These are phyloP conservation scores for Conopomorpha cramerella DNA, from an alignment of 1,140 invertebrate species.

Conservation along the genomic window DNA sequence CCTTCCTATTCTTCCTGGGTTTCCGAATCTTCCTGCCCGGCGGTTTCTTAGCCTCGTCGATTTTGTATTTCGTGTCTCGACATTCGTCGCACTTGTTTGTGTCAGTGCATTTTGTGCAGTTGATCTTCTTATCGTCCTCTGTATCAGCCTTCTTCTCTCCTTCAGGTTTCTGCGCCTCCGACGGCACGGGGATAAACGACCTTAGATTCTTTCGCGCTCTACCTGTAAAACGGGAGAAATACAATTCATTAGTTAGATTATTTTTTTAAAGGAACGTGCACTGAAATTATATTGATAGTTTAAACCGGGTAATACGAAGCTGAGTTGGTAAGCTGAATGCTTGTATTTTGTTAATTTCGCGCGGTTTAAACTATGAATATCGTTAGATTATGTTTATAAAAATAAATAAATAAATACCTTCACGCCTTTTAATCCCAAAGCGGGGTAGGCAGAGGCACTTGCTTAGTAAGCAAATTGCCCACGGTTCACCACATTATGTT, in stretches of 20 bases:
- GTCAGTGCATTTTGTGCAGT: constrained; percentile 25
- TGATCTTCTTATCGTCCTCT: constrained; percentile 26
- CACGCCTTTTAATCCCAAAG: too few species aligned
- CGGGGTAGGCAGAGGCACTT: too few species aligned
- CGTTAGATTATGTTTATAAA: too few species aligned
- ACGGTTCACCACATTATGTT: too few species aligned
- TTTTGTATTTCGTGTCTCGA: not conserved
- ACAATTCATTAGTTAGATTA: constrained; percentile 3
- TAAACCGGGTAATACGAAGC: too few species aligned
- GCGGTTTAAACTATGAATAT: too few species aligned
- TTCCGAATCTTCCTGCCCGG: constrained; percentile 28
- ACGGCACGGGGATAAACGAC: constrained; percentile 39
- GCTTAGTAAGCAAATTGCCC: too few species aligned
- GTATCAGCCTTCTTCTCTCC: constrained; percentile 18
- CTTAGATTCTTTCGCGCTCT: constrained; percentile 38
- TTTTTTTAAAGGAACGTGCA: too few species aligned
- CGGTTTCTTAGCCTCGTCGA: constrained; percentile 24
- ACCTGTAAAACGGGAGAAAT: constrained; percentile 21
- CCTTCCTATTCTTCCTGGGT: constrained; percentile 45
- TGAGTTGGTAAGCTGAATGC: too few species aligned
- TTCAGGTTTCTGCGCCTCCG: constrained; percentile 21
- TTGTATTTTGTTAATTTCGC: too few species aligned
- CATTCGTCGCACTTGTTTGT: constrained; percentile 25
- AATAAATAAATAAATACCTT: too few species aligned
- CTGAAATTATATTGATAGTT: too few species aligned